Conservation (phyloP, 2,797 vertebrate species). For the Enteromius anoplus region DNA sequence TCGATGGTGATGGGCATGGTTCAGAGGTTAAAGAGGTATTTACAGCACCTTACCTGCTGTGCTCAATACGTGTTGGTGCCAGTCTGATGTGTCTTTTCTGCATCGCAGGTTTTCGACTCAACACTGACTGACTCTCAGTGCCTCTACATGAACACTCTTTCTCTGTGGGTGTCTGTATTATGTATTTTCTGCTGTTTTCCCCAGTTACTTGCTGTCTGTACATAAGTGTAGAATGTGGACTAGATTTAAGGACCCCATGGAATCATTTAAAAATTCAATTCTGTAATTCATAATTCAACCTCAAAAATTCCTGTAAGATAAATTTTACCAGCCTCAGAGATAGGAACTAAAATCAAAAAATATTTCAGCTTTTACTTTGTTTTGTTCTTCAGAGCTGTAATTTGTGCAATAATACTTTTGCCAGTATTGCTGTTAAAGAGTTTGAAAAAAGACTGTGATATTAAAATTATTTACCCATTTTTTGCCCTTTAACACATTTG, state of each 20-base stretch:
- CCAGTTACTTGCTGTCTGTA: not conserved
- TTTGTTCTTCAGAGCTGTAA: not conserved
- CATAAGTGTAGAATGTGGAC: not conserved
- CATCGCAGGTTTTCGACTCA: conserved; percentile 50
- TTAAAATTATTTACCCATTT: not conserved
- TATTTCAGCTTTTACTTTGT: not conserved
- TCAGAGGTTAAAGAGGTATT: conserved; percentile 92
- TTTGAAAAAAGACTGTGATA: not conserved
- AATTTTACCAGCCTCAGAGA: not conserved
- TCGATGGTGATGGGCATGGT: conserved; percentile 90
- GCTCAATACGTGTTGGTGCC: not conserved
- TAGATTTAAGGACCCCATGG: not conserved
- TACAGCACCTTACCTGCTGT: not conserved
- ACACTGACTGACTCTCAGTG: conserved; percentile 44
- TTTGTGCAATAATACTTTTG: not conserved
- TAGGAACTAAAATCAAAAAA: not conserved
- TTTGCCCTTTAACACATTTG: not conserved
- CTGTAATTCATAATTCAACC: not conserved
- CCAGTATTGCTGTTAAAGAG: not conserved
- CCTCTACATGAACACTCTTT: conserved; percentile 25
- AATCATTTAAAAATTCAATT: not conserved
- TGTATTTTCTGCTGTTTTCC: not conserved
- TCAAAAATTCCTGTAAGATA: not conserved
- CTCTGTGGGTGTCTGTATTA: conserved; percentile 2
- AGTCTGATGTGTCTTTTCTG: conserved; percentile 18